Evolutionary conservation across 1,140 invertebrate species (phyloP), one percentile per base, ranked within the genome.

Genomic region (Neuroterus valhalla): DNA sequence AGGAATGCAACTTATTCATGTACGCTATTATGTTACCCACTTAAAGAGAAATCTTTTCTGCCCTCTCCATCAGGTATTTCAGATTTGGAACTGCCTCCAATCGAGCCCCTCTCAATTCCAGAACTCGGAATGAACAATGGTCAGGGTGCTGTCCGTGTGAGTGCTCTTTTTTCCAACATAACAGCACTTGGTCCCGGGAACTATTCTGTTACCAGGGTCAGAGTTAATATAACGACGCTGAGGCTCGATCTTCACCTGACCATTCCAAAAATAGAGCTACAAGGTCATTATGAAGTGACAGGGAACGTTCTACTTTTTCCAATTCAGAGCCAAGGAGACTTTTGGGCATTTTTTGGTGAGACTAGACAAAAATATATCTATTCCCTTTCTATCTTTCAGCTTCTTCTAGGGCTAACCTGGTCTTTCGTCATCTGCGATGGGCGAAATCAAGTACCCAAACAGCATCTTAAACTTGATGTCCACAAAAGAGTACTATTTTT

Each of bases 261-360:
- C 10, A 90, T 95, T 11, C 94, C 94, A 1, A 92, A 93, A 67
- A 94, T 95, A 66, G 94, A 95, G 81, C 91, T 94, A 11, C 91
- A 92, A 14, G 94, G 94, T 17, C 91, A 91, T 70, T 96, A 96
- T 82, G 94, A 95, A 72, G 93, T 96, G 0, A 92, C 91, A 3
- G 94, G 94, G 17, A 94, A 95, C 76, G 93, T 96, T 50, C 87
- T 96, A 2, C 89, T 96, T 1, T 94, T 96, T 80, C 94, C 94
- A 0, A 94, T 96, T 8, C 90, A 94, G 68, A 94, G 94, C 11
- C 92, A 93, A 72, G 94, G 94, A 48, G 93, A 95, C 75, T 96
- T 96, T 85, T 94, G 93, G 94, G 94, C 94, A 2, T 90, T 92
- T 38, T 95, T 96, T 80, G 91, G 94, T 95, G 89, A 93, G 91